Conservation (phyloP, 2,888 invertebrate species). For the Uloborus plumipes region DNA sequence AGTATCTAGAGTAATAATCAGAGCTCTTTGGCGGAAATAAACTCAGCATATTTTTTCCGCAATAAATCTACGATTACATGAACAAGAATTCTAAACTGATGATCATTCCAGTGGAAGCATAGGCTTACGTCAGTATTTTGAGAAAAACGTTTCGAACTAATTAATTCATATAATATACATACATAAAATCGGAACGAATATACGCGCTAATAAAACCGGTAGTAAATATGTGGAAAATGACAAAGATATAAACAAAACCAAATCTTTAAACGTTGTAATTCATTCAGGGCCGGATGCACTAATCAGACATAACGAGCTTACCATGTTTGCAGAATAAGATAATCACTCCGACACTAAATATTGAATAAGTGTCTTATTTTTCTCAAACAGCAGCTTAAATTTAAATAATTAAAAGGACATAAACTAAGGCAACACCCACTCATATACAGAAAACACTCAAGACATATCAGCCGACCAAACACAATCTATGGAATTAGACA, state of each 20-base stretch:
- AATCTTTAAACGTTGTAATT: not conserved
- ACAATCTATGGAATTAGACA: too few relatives aligned
- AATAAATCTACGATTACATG: too few relatives aligned
- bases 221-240: too few relatives aligned
- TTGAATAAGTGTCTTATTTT: conserved; percentile 13
- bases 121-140: not conserved
- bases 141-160: too few relatives aligned
- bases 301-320: conserved; percentile 18
- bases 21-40: too few relatives aligned
- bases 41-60: too few relatives aligned
- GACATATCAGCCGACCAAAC: conserved; percentile 46
- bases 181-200: too few relatives aligned
- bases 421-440: conserved; percentile 54
- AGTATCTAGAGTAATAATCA: too few relatives aligned
- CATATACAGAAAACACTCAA: conserved; percentile 35
- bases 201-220: too few relatives aligned
- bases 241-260: not conserved
- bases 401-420: conserved; percentile 41
- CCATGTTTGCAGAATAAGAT: conserved; percentile 25
- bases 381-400: not conserved
- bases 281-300: conserved; percentile 13
- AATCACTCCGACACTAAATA: not conserved
- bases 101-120: not conserved
- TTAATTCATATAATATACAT: too few relatives aligned
- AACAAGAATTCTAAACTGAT: too few relatives aligned